These are phyloP conservation scores for Fringilla coelebs DNA, from an alignment of 2,797 vertebrate genomes.

Conservation along the genomic window DNA sequence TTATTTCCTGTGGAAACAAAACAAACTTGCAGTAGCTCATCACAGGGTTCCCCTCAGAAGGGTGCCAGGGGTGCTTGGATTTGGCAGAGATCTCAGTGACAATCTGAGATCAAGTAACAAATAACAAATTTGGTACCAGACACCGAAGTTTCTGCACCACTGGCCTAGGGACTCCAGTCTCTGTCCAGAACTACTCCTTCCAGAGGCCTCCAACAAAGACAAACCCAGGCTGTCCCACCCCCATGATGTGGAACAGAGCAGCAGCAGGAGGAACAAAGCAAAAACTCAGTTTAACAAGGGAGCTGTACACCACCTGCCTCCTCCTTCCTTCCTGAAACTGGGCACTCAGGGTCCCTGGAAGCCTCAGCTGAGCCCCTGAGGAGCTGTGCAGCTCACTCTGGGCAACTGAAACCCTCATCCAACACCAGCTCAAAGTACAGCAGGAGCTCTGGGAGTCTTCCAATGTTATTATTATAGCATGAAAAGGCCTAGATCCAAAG, in stretches of 20 bases:
- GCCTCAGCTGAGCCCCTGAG: neutral
- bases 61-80: neutral
- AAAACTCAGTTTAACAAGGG: neutral
- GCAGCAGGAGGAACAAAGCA: neutral
- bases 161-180: neutral
- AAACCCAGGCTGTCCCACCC: fast-evolving
- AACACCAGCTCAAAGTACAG: neutral
- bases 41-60: neutral
- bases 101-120: neutral
- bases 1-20: slow-evolving; percentile 84
- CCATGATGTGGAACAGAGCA: neutral
- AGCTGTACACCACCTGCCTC: neutral
- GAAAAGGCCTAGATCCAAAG: neutral
- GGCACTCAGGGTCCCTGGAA: neutral
- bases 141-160: neutral
- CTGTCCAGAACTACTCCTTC: neutral
- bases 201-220: neutral
- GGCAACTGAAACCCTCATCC: neutral
- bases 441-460: neutral
- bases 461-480: neutral
- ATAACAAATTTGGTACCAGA: neutral
- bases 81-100: neutral
- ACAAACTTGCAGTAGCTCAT: neutral
- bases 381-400: neutral
- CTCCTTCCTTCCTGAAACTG: neutral